Conservation (phyloP, 2,888 invertebrate species). For the Drosophila paramelanica region DNA sequence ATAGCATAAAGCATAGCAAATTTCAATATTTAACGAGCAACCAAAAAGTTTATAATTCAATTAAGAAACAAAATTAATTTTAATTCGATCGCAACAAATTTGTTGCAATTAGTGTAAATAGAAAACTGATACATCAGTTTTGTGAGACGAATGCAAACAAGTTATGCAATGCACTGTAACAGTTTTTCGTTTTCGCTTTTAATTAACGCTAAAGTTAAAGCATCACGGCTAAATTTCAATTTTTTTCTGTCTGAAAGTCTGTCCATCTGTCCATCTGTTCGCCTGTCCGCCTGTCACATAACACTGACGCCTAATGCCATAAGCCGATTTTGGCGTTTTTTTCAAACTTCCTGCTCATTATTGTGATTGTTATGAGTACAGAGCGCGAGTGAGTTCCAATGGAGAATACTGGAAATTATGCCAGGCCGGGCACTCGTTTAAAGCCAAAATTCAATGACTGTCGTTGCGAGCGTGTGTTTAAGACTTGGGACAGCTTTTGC, state of each 20-base stretch:
- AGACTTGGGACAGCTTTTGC: slow-evolving; percentile 18
- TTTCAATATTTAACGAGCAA: slow-evolving; percentile 18
- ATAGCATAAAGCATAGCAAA: slow-evolving; percentile 16
- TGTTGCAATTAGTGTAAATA: slow-evolving; percentile 61
- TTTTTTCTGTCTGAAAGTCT: slow-evolving; percentile 34
- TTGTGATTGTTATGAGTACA: slow-evolving; percentile 50
- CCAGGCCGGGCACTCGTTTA: slow-evolving; percentile 26
- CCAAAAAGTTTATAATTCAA: slow-evolving; percentile 35
- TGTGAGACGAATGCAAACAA: slow-evolving; percentile 42
- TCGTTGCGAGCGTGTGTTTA: slow-evolving; percentile 16
- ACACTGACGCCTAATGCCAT: slow-evolving; percentile 62
- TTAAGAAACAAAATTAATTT: slow-evolving; percentile 51
- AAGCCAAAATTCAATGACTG: slow-evolving; percentile 20
- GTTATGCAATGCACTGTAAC: slow-evolving; percentile 67
- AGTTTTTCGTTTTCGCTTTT: slow-evolving; percentile 55
- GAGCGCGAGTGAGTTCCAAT: slow-evolving; percentile 14
- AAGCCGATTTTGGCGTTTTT: slow-evolving; percentile 70
- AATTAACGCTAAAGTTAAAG: slow-evolving; percentile 61
- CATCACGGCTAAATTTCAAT: slow-evolving; percentile 43
- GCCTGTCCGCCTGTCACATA: slow-evolving; percentile 33
- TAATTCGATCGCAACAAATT: slow-evolving; percentile 46
- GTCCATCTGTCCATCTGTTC: slow-evolving; percentile 1
- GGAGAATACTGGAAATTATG: slow-evolving; percentile 43
- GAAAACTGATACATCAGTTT: slow-evolving; percentile 53
- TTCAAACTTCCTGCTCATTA: slow-evolving; percentile 72